Conservation (phyloP, 2,797 vertebrate species). For the Threskiornis aethiopicus region DNA sequence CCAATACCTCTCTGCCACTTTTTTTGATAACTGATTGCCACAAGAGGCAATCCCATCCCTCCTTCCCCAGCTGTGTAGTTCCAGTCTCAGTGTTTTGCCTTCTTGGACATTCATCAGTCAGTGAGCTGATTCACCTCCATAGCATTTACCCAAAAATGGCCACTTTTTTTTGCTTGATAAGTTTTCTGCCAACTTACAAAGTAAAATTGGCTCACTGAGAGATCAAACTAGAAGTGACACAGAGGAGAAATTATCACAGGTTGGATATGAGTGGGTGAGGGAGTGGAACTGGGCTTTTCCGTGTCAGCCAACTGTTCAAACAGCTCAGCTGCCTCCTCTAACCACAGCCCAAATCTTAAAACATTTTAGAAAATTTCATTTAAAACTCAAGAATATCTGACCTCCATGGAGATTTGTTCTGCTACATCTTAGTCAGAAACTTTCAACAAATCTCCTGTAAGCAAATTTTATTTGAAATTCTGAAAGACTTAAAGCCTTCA, state of each 20-base stretch:
- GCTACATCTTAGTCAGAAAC: background rate
- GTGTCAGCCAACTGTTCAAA: fast-evolving
- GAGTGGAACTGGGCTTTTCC: background rate
- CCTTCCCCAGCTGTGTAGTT: background rate
- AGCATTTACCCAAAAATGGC: fast-evolving
- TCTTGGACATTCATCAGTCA: background rate
- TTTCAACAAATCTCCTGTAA: background rate
- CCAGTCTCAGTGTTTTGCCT: background rate
- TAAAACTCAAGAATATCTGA: background rate
- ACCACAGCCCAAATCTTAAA: background rate
- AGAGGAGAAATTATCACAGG: background rate
- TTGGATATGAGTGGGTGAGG: background rate
- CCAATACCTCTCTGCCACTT: background rate
- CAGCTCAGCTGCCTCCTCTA: background rate
- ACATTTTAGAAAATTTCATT: background rate
- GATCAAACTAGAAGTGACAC: background rate
- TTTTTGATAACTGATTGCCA: too few species aligned
- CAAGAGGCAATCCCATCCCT: background rate
- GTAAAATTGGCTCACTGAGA: background rate
- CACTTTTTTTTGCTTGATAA: background rate
- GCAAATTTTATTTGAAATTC: background rate
- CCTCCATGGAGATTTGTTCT: background rate
- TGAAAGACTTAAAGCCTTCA: background rate
- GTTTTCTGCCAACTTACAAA: background rate
- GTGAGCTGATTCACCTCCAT: background rate